Percentiles rank a stretch among this genome's conserved stretches.
These are phyloP conservation scores for Heloderma charlesbogerti DNA, from an alignment of 2,113 vertebrate species.

Conservation along the genomic window DNA sequence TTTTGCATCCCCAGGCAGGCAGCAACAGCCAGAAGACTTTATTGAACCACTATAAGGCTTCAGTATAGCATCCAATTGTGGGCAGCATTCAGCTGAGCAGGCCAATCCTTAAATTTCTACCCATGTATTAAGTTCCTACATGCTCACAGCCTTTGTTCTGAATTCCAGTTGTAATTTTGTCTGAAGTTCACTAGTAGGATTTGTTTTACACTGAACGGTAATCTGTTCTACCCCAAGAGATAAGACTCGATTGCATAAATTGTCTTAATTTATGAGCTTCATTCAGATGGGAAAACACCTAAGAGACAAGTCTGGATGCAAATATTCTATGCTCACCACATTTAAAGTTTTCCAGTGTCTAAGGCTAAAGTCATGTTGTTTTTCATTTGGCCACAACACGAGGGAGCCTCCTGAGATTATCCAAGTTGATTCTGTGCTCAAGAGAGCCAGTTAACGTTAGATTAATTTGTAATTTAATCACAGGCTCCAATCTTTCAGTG, in stretches of 20 bases:
- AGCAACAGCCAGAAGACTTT: not conserved
- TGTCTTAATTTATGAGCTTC: constrained; percentile 41
- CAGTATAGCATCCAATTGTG: not conserved
- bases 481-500: constrained; percentile 69
- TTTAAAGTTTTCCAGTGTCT: constrained; percentile 31
- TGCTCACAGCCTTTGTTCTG: constrained; percentile 2
- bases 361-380: constrained; percentile 29
- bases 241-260: constrained; percentile 35
- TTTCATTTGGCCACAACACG: constrained; percentile 45
- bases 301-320: not conserved
- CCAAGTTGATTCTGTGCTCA: constrained; percentile 71
- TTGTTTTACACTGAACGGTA: constrained; percentile 45
- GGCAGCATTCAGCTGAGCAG: not conserved
- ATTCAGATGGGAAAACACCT: constrained; percentile 43
- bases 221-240: constrained; percentile 26
- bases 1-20: not conserved
- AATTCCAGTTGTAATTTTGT: constrained; percentile 18
- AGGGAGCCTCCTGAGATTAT: constrained; percentile 53
- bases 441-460: constrained; percentile 71
- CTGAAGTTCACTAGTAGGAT: constrained; percentile 10
- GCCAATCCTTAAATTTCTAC: not conserved
- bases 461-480: constrained; percentile 79
- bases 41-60: not conserved
- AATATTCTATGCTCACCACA: constrained; percentile 6
- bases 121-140: not conserved